Base-by-base conservation (phyloP, 2,888 invertebrate species). In the Stratiomys singularior region DNA sequence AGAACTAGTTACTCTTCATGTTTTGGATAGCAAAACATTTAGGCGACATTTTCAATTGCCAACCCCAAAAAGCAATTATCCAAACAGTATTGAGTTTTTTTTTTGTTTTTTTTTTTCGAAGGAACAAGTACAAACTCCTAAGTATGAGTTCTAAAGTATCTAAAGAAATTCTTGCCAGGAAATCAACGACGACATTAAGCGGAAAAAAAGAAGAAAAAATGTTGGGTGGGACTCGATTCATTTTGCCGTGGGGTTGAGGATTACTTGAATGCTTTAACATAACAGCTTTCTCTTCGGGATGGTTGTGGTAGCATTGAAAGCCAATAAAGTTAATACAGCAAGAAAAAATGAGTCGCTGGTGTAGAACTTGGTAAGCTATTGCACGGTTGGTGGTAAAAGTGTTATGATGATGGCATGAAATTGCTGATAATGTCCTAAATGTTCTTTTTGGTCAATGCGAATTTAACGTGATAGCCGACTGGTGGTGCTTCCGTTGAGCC, bases 381-480 rank as follows among this genome's bases (percentile, higher is more conserved):
- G 64, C 64, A 28, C 64, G 64, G 64, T 64, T 28, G 64, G 64
- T 64, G 64, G 64, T 64, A 64, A 64, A 64, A 64, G 64, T 28
- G 64, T 64, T 64, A 64, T 28, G 64, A 25, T 64, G 28, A 64
- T 64, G 64, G 28, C 28, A 28, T 15, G 28, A 13, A 1, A 64
- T 64, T 64, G 28, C 27, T 60, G 60, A 60, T 27, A 60, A 60
- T 60, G 60, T 60, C 23, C 27, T 28, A 25, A 64, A 15, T 13
- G 11, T 27, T 25, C 11, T 60, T 60, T 52, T 52, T 52, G 52
- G 52, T 52, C 52, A 52, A 52, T 52, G 52, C 52, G 7, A 52
- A 5, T n/a, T 18, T 52, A 13, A 52, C 52, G 37, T 37, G 4
- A 13, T 52, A 4, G 52, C 15, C 4, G 52, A 13, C 18, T 52